These are phyloP conservation scores for Lysandra coridon DNA, from an alignment of 2,888 invertebrate genomes.

Conservation along the genomic window DNA sequence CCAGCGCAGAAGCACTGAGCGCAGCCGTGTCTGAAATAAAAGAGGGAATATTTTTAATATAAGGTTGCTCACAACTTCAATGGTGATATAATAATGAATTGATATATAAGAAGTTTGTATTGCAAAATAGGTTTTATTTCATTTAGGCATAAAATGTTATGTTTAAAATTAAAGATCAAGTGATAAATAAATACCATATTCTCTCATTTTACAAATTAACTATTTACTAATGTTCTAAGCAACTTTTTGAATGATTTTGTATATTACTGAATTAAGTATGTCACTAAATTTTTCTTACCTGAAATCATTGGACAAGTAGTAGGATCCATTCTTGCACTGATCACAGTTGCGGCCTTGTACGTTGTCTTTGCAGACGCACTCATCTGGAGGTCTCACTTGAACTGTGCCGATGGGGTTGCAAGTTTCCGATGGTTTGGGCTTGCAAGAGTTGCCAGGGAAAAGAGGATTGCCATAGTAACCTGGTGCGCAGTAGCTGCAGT, in stretches of 20 bases:
- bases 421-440: constrained; percentile 61
- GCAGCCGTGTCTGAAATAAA: constrained; percentile 86
- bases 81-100: too few relatives aligned
- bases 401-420: constrained; percentile 90
- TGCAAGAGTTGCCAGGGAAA: constrained; percentile 87
- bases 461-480: constrained; percentile 92
- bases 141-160: too few relatives aligned
- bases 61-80: neutral
- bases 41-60: neutral
- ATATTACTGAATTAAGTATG: neutral
- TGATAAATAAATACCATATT: too few relatives aligned
- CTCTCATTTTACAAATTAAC: too few relatives aligned
- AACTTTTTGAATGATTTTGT: neutral
- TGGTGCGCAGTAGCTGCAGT: constrained; percentile 88
- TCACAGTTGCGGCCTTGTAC: constrained; percentile 92
- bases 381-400: constrained; percentile 55
- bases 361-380: constrained; percentile 75
- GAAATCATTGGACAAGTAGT: constrained; percentile 86
- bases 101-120: too few relatives aligned
- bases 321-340: constrained; percentile 91
- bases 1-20: constrained; percentile 98
- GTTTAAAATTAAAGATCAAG: too few relatives aligned
- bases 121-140: too few relatives aligned
- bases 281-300: constrained; percentile 48
- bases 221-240: too few relatives aligned